Percentiles rank a stretch among this genome's conserved stretches.
Evolutionary conservation across 2,113 vertebrate species (phyloP).

Genomic region (Chloroceryle aenea): DNA sequence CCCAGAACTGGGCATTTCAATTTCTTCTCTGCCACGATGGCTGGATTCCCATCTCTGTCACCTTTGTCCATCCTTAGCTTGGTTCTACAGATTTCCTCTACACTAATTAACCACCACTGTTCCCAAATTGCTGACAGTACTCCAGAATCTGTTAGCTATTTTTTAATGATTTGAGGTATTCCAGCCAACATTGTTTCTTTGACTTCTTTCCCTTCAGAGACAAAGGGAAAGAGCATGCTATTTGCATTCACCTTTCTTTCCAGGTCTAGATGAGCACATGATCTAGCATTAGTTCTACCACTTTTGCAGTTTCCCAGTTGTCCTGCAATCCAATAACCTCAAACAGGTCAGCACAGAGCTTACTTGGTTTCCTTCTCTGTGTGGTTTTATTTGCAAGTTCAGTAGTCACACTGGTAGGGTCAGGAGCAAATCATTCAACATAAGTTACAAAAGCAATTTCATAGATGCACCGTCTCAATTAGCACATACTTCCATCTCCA

Average conservation of each 20-base stretch:
- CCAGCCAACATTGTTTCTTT: not conserved
- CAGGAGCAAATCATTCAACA: not conserved
- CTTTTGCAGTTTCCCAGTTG: not conserved
- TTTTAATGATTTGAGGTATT: not conserved
- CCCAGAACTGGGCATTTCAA: not conserved
- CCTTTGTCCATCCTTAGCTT: not conserved
- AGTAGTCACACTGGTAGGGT: not conserved
- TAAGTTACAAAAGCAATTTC: not conserved
- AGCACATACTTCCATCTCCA: not conserved
- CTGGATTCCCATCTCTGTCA: fast-evolving
- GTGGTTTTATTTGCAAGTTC: not conserved
- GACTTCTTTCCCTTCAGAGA: not conserved
- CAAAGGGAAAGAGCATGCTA: not conserved
- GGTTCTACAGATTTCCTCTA: not conserved
- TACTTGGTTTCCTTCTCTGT: not conserved
- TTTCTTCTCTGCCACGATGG: too few species aligned
- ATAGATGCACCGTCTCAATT: fast-evolving
- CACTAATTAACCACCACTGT: not conserved
- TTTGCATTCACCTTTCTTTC: not conserved
- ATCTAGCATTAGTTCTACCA: not conserved
- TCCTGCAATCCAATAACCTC: not conserved
- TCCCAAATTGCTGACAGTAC: not conserved
- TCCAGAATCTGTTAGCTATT: not conserved
- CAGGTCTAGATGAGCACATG: not conserved
- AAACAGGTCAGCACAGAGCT: not conserved